phyloP scores from a whole-genome alignment of 2,797 vertebrate species.

The Moxostoma hubbsi region DNA sequence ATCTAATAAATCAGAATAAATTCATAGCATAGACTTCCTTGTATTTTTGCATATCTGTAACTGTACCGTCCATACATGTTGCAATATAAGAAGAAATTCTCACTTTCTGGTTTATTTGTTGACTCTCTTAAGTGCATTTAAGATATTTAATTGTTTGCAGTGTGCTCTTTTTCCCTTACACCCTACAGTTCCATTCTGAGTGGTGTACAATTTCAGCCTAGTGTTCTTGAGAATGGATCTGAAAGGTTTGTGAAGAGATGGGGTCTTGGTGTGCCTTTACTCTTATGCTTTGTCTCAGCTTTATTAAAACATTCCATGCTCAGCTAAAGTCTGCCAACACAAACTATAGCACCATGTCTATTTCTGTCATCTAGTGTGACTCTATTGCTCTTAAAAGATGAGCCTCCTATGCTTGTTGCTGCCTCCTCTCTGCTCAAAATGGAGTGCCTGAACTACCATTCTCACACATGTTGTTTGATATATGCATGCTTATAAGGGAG shows the following conservation, averaged over 20 bases:
- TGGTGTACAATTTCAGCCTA: constrained; percentile 36
- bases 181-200: constrained; percentile 29
- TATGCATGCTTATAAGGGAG: background rate
- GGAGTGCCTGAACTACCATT: background rate
- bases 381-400: constrained; percentile 28
- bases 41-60: no score
- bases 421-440: constrained; percentile 7
- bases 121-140: constrained; percentile 5
- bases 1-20: no score
- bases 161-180: constrained; percentile 28
- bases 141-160: constrained; percentile 21
- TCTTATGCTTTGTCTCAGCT: constrained; percentile 45
- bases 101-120: background rate
- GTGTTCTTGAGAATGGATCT: constrained; percentile 41
- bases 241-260: constrained; percentile 43
- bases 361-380: constrained; percentile 31
- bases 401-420: constrained; percentile 20
- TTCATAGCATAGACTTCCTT: no score
- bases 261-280: constrained; percentile 40
- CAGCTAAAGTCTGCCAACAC: constrained; percentile 34
- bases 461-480: constrained; percentile 12
- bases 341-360: constrained; percentile 26
- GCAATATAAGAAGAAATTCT: background rate
- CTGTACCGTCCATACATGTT: background rate
- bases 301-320: constrained; percentile 31